phyloP scores from a whole-genome alignment of 2,888 invertebrate genomes.

The Melanostoma mellinum region DNA sequence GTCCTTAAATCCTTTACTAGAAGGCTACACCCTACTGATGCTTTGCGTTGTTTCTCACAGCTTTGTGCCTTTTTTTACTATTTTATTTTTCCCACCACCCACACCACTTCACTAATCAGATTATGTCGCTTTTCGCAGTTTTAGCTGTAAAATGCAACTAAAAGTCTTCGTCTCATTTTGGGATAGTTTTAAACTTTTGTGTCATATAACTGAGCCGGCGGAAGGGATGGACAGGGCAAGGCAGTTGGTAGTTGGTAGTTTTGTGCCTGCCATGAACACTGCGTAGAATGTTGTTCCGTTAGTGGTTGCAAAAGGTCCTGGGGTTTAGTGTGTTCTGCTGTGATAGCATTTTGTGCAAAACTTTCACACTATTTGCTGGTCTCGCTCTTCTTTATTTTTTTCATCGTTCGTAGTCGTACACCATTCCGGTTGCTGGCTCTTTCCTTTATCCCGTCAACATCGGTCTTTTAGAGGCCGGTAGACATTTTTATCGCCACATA shows the following conservation, averaged over 20 bases:
- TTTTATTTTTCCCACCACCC: constrained; percentile 44
- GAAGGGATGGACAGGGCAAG: constrained; percentile 10
- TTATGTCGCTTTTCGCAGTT: constrained; percentile 73
- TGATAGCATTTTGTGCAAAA: constrained; percentile 71
- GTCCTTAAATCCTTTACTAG: constrained; percentile 62
- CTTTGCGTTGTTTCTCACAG: neutral
- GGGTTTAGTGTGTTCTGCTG: constrained; percentile 66
- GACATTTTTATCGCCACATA: constrained; percentile 64
- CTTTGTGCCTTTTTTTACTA: constrained; percentile 6
- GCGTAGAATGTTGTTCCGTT: constrained; percentile 49
- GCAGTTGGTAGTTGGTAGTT: neutral
- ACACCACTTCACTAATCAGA: constrained; percentile 70
- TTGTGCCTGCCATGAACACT: constrained; percentile 51
- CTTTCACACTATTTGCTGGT: constrained; percentile 45
- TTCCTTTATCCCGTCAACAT: constrained; percentile 13
- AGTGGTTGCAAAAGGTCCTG: constrained; percentile 58
- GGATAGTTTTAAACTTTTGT: constrained; percentile 72
- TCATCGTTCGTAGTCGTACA: neutral
- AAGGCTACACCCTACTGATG: constrained; percentile 21
- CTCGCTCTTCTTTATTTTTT: neutral
- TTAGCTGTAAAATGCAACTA: constrained; percentile 73
- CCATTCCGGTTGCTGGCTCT: neutral
- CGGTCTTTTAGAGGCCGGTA: constrained; percentile 61
- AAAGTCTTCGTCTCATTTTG: constrained; percentile 71
- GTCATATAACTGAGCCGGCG: constrained; percentile 40